Conservation (phyloP, 2,888 invertebrate species). For the Cephus rjabovi region DNA sequence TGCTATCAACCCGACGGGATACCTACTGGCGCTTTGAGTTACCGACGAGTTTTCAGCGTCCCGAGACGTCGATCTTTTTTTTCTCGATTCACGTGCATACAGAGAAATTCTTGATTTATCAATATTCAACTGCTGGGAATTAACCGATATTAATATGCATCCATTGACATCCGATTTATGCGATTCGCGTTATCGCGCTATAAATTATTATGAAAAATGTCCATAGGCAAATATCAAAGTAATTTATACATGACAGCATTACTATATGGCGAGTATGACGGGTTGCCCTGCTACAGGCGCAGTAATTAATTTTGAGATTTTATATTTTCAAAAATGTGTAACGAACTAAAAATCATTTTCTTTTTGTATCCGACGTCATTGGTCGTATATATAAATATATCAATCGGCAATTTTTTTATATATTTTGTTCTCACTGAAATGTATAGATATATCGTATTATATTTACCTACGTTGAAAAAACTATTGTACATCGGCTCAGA, state of each 20-base stretch:
- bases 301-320: not conserved
- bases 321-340: not conserved
- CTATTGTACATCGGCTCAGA: not conserved
- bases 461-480: not conserved
- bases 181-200: not conserved
- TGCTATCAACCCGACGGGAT: not conserved
- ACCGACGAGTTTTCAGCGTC: not conserved
- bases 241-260: not conserved
- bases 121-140: not conserved
- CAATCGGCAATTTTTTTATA: not conserved
- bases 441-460: not conserved
- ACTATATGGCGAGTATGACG: not conserved
- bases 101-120: not conserved
- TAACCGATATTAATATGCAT: not conserved
- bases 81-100: not conserved
- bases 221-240: not conserved
- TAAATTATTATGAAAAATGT: not conserved
- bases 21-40: not conserved
- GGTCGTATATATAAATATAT: not conserved
- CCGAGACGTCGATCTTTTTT: not conserved
- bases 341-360: not conserved
- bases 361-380: not conserved
- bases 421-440: not conserved
- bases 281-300: not conserved
- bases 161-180: not conserved